Evolutionary conservation across 2,797 vertebrate genomes (phyloP).

Genomic region (Channallabes apus): DNA sequence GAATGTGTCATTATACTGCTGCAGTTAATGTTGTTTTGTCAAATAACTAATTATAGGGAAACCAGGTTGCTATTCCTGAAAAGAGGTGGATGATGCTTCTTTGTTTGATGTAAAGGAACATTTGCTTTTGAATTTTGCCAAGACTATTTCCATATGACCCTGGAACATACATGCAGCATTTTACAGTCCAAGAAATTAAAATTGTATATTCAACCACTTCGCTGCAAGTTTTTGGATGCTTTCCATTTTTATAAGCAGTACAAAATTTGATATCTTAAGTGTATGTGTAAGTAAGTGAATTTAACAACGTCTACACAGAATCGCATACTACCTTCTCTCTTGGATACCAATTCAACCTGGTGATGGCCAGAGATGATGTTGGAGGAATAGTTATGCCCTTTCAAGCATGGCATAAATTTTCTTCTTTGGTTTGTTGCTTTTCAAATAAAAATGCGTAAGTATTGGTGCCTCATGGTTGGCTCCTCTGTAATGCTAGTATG

Average conservation of each 20-base stretch:
- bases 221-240: neutral
- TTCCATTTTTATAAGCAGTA: neutral
- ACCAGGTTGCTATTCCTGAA: neutral
- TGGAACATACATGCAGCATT: neutral
- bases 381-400: neutral
- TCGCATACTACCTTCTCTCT: neutral
- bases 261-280: neutral
- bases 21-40: neutral
- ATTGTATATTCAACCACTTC: neutral
- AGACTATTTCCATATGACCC: neutral
- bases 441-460: neutral
- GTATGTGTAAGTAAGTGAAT: neutral
- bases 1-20: neutral
- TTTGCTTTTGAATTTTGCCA: neutral
- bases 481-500: neutral
- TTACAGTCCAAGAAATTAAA: neutral
- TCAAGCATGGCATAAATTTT: conserved; percentile 13
- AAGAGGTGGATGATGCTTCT: neutral
- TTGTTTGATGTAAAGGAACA: neutral
- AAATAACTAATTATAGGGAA: neutral
- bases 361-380: neutral
- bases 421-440: conserved; percentile 13
- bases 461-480: conserved; percentile 3
- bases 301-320: neutral
- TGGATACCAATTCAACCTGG: neutral